phyloP scores from a whole-genome alignment of 2,113 vertebrate genomes.

The Trichechus manatus region DNA sequence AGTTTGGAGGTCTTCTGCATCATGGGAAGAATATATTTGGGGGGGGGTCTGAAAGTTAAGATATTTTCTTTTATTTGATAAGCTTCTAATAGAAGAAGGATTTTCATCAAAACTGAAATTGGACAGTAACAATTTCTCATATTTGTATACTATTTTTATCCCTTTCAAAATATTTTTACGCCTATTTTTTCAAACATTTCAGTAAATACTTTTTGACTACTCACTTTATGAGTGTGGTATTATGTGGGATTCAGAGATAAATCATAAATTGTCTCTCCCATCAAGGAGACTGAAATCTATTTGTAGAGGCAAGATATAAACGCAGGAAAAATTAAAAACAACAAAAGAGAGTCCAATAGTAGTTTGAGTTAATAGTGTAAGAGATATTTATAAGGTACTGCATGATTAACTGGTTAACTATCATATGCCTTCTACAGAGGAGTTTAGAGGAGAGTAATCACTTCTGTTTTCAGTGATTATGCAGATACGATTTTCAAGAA shows the following conservation, averaged over 20 bases:
- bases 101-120: constrained; percentile 6
- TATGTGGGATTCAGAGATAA: background rate
- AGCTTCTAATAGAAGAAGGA: background rate
- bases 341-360: background rate
- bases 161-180: background rate
- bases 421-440: background rate
- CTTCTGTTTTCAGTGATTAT: constrained; percentile 18
- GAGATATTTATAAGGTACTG: background rate
- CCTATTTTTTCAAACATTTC: background rate
- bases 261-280: background rate
- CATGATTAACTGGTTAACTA: background rate
- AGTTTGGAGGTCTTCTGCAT: background rate
- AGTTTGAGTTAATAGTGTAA: background rate
- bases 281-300: background rate
- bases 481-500: background rate
- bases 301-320: constrained; percentile 20
- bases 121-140: background rate
- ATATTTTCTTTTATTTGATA: background rate
- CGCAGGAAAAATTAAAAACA: background rate
- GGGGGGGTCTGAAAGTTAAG: background rate
- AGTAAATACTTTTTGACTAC: background rate
- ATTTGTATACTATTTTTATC: background rate
- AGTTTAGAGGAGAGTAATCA: background rate
- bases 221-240: background rate
- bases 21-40: background rate